These are phyloP conservation scores for Xylocopa sonorina DNA, from an alignment of 1,140 invertebrate genomes.

Conservation along the genomic window DNA sequence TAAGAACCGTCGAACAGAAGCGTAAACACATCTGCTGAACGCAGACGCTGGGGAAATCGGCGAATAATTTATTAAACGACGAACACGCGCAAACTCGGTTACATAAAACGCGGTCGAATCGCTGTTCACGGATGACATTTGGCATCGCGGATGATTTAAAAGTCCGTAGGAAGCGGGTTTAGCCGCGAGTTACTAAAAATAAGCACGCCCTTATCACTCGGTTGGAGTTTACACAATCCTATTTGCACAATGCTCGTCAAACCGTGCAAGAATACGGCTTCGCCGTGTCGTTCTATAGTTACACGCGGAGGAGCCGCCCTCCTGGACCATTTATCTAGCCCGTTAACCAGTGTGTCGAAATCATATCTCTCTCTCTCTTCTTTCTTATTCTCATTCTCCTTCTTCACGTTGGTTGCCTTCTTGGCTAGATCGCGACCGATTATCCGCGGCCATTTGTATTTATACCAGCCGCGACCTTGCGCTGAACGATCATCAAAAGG, in stretches of 20 bases:
- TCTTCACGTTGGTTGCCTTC: not conserved
- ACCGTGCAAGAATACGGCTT: conserved; percentile 26
- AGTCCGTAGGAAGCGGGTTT: not conserved
- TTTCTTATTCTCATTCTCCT: too few relatives aligned
- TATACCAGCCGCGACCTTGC: not conserved
- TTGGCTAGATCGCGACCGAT: not conserved
- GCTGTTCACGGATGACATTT: not conserved
- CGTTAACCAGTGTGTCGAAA: not conserved
- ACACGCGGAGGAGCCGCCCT: not conserved
- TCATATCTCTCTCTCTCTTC: not conserved
- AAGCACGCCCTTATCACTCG: conserved; percentile 52
- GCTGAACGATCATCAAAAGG: conserved; percentile 1
- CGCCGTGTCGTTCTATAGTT: not conserved
- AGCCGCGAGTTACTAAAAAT: conserved; percentile 48
- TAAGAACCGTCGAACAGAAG: too few relatives aligned
- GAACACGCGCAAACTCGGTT: too few relatives aligned
- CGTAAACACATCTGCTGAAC: too few relatives aligned
- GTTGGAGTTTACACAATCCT: conserved; percentile 50
- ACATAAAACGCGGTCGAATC: not conserved
- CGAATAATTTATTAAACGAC: too few relatives aligned
- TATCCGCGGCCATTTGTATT: conserved; percentile 12
- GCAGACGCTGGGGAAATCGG: too few relatives aligned
- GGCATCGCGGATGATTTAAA: conserved; percentile 22
- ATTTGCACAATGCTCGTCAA: conserved; percentile 42
- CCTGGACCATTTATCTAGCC: not conserved